phyloP scores from a whole-genome alignment of 2,797 vertebrate genomes.

The Lepus oiostolus region DNA sequence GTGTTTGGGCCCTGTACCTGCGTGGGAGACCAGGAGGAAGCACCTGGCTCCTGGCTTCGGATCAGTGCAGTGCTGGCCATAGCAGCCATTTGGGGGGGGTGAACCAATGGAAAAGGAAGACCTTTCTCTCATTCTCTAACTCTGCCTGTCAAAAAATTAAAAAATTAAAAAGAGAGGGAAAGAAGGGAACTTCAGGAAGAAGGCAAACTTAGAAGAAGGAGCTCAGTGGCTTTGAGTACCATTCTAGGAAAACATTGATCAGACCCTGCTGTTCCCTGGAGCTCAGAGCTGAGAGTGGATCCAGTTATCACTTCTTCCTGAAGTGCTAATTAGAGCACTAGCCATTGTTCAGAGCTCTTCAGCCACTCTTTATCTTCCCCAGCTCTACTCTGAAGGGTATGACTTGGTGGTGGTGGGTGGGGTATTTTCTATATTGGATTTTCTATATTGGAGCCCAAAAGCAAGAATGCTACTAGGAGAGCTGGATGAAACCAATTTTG shows the following conservation, averaged over 20 bases:
- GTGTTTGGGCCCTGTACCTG: too few species aligned
- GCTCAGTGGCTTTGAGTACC: neutral
- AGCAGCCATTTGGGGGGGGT: too few species aligned
- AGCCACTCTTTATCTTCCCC: slow-evolving; percentile 2
- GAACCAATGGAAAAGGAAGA: too few species aligned
- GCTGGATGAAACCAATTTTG: slow-evolving; percentile 13
- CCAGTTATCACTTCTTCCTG: slow-evolving; percentile 23
- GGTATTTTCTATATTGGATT: neutral
- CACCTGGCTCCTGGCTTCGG: too few species aligned
- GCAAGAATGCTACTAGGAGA: neutral
- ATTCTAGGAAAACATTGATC: neutral
- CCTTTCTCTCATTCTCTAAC: too few species aligned
- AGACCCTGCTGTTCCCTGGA: neutral
- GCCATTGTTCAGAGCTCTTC: slow-evolving; percentile 46
- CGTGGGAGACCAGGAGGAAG: too few species aligned
- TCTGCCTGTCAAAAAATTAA: too few species aligned
- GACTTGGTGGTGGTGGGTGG: neutral
- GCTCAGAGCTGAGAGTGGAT: neutral
- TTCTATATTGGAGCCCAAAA: neutral
- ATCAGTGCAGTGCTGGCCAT: too few species aligned
- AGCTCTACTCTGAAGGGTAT: neutral
- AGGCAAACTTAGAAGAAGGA: neutral
- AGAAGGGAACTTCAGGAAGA: neutral
- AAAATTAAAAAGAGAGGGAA: neutral
- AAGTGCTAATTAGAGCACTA: slow-evolving; percentile 63